These are phyloP conservation scores for Diabrotica undecimpunctata DNA, from an alignment of 1,140 invertebrate genomes.

Conservation along the genomic window DNA sequence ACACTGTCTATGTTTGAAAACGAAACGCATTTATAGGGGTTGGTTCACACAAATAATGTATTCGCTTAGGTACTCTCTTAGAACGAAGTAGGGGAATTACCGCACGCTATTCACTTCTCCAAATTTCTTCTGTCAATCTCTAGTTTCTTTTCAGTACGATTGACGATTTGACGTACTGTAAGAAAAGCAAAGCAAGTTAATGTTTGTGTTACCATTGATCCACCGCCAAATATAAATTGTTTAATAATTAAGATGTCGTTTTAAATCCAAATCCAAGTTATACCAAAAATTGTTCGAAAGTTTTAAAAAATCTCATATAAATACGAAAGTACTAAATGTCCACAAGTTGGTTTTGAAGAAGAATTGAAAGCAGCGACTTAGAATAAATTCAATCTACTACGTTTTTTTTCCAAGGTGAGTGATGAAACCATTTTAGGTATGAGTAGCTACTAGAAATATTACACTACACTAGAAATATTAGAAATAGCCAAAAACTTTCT, in stretches of 20 bases:
- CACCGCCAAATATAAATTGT: neutral
- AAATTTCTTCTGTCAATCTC: no score
- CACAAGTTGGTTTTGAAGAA: neutral
- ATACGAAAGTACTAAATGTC: neutral
- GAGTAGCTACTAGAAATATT: no score
- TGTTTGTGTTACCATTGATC: neutral
- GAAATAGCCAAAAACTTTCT: neutral
- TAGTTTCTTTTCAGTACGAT: no score
- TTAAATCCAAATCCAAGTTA: neutral
- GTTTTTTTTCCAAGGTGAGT: neutral
- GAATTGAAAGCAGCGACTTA: neutral
- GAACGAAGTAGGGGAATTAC: no score
- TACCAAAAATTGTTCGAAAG: neutral
- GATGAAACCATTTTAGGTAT: neutral
- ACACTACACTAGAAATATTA: neutral
- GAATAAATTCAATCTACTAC: neutral
- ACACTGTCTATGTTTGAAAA: no score
- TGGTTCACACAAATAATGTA: no score
- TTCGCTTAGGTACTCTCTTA: no score
- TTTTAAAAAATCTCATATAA: neutral
- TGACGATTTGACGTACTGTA: neutral
- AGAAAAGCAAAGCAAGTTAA: neutral
- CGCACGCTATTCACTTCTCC: no score
- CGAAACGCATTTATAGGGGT: no score
- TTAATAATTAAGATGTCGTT: neutral